Conservation (phyloP, 2,888 invertebrate species). For the Spialia ferax region DNA sequence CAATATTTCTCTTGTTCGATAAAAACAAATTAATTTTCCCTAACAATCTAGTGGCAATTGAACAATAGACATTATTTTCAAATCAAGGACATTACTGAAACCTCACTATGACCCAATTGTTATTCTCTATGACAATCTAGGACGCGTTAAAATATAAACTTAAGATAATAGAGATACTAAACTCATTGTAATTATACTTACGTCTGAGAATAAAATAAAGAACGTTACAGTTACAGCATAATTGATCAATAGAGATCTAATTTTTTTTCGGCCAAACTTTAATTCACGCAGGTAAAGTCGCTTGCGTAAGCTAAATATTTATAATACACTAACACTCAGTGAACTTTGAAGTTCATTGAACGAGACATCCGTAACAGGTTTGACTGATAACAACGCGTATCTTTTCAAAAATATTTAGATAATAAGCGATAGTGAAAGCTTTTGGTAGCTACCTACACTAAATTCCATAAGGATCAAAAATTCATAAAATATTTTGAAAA, state of each 20-base stretch:
- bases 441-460: too few species aligned
- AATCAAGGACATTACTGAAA: not conserved
- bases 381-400: not conserved
- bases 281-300: too few species aligned
- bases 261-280: too few species aligned
- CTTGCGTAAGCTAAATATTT: too few species aligned
- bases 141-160: too few species aligned
- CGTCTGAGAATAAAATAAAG: too few species aligned
- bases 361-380: slow-evolving; percentile 6
- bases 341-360: slow-evolving; percentile 15
- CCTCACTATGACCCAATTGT: not conserved
- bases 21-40: slow-evolving; percentile 2
- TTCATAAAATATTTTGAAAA: not conserved
- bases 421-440: not conserved
- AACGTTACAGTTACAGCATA: too few species aligned
- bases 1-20: slow-evolving; percentile 19
- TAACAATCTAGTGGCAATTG: not conserved
- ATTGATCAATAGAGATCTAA: too few species aligned
- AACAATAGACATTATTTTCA: not conserved
- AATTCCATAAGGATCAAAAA: too few species aligned
- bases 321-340: not conserved
- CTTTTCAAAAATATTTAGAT: not conserved
- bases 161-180: not conserved
- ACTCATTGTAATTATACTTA: too few species aligned
- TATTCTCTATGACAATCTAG: too few species aligned